A percentile compares a stretch with the other conserved stretches of the same genome.
Conservation (phyloP, 1,140 invertebrate genomes). For the Zaprionus africanus region DNA sequence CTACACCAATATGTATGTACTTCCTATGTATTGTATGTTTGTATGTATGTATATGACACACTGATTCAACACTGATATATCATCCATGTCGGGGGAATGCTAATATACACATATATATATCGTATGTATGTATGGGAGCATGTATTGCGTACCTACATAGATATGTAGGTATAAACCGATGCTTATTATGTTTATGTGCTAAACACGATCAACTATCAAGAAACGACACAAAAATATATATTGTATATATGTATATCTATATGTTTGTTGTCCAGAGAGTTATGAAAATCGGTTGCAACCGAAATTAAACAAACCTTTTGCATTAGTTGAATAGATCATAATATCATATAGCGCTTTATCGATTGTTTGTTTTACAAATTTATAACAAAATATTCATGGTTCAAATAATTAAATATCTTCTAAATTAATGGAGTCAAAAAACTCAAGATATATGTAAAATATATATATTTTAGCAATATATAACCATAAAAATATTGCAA, state of each 20-base stretch:
- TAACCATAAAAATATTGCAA: no score
- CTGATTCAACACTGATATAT: slow-evolving; percentile 17
- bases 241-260: slow-evolving; percentile 13
- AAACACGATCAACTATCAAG: slow-evolving; percentile 3
- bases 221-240: slow-evolving; percentile 17
- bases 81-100: slow-evolving; percentile 24
- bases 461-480: no score
- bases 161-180: slow-evolving; percentile 10
- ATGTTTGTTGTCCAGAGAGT: slow-evolving; percentile 10
- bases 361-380: no score
- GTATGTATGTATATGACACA: slow-evolving; percentile 31
- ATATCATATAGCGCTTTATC: no score
- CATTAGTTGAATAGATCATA: neutral
- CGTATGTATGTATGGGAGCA: slow-evolving; percentile 3
- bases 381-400: no score
- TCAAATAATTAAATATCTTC: no score
- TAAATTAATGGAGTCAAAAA: no score
- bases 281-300: slow-evolving; percentile 20
- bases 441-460: no score
- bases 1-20: neutral
- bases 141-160: slow-evolving; percentile 6
- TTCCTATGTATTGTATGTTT: neutral
- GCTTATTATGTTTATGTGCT: neutral
- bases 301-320: slow-evolving; percentile 18
- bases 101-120: slow-evolving; percentile 17